These are phyloP conservation scores for Cottus gobio DNA, from an alignment of 2,113 vertebrate species.

Conservation along the genomic window DNA sequence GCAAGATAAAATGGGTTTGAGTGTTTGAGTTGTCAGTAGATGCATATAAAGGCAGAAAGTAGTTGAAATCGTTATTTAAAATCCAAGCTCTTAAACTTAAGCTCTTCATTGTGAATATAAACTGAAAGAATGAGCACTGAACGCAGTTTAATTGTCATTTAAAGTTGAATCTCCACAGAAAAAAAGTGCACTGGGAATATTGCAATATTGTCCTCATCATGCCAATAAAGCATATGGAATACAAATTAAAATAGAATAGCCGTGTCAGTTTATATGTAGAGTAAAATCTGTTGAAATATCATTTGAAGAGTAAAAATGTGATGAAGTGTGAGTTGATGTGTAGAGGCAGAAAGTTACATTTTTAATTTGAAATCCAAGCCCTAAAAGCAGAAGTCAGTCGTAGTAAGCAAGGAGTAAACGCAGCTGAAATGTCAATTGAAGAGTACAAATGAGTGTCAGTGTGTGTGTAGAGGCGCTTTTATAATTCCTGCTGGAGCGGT, in stretches of 20 bases:
- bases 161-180: neutral
- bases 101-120: neutral
- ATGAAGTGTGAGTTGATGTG: neutral
- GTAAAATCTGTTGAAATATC: neutral
- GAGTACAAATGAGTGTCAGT: neutral
- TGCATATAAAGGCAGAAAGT: neutral
- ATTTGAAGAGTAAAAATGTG: neutral
- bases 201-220: neutral
- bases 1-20: neutral
- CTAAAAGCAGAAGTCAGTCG: neutral
- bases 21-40: neutral
- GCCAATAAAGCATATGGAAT: neutral
- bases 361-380: neutral
- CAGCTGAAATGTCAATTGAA: neutral
- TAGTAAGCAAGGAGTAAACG: neutral
- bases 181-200: neutral
- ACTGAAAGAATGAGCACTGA: neutral
- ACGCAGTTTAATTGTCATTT: neutral
- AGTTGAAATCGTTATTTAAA: neutral
- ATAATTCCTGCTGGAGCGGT: neutral
- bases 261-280: neutral
- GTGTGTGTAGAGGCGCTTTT: neutral
- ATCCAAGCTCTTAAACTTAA: neutral
- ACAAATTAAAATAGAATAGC: neutral
- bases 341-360: neutral